Evolutionary conservation across 1,140 invertebrate species (phyloP), one percentile per base, ranked within the genome.

Genomic region (Agrilus planipennis): DNA sequence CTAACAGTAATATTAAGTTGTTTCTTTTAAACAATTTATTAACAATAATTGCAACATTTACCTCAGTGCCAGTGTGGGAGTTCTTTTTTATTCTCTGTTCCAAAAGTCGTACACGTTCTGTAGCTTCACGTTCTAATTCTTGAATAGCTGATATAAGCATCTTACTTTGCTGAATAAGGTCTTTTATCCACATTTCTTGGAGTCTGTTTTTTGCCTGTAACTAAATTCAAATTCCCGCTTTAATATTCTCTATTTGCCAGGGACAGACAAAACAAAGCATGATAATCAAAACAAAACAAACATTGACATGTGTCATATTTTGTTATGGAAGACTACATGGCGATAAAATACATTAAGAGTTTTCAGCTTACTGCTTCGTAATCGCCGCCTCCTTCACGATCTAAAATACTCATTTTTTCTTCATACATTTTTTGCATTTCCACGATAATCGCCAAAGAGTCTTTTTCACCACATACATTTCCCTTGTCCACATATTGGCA

Each of bases 161-260:
- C 29, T 57, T 46, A 57, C 75, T 75, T 52, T 75, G 72, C 19
- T 72, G 70, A 3, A 53, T 63, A 23, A 75, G 51, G 56, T 74
- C 69, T 29, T 57, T 57, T 7, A 76, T 64, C 71, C 72, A 75
- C 34, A 71, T 62, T 16, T 60, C 54, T 54, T 73, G 65, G 27
- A 70, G 59, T 54, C 65, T 59, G 9, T 72, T 47, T 54, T 72
- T 73, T 30, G 62, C 60, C 71, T 75, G 37, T 27, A 45, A 47
- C n/a, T 22, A 23, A 14, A 20, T 29, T 11, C 37, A 42, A 23
- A 17, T 7, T 46, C 34, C 40, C 27, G 18, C 18, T 9, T 12
- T 7, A 15, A 15, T 27, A 16, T 18, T 21, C 18, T 31, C 18
- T 19, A 6, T 18, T 36, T 12, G 14, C 3, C 12, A 9, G 10